Evolutionary conservation across 2,888 invertebrate species (phyloP).

Genomic region (Stenodera caucasica): DNA sequence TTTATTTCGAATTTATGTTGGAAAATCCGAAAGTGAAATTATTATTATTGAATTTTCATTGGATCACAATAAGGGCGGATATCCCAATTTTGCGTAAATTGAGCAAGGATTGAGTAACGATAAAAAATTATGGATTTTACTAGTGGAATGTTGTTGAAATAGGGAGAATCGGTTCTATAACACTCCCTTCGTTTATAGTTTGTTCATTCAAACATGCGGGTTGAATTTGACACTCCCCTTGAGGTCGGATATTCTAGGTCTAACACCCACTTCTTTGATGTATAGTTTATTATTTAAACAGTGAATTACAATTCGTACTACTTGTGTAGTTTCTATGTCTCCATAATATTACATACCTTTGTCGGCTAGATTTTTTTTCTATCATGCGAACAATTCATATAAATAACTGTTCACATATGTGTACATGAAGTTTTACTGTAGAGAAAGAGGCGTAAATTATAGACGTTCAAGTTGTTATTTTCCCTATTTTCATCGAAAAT

Average conservation of each 20-base stretch:
- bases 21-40: too few species aligned
- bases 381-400: not conserved
- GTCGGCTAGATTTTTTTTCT: constrained; percentile 8
- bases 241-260: constrained; percentile 30
- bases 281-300: constrained; percentile 29
- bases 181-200: constrained; percentile 21
- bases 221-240: constrained; percentile 35
- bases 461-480: too few species aligned
- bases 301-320: constrained; percentile 16
- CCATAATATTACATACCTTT: constrained; percentile 23
- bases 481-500: too few species aligned
- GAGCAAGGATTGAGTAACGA: too few species aligned
- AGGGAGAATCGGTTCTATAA: not conserved
- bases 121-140: not conserved
- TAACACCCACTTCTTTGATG: constrained; percentile 29
- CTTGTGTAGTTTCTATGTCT: constrained; percentile 14
- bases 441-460: too few species aligned
- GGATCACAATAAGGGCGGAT: too few species aligned
- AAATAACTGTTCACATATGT: not conserved
- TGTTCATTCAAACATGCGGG: constrained; percentile 32
- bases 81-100: too few species aligned
- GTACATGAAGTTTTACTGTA: not conserved
- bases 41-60: too few species aligned
- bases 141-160: constrained; percentile 5
- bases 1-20: too few species aligned